phyloP scores from a whole-genome alignment of 1,140 invertebrate species.

The Paracyclopina nana region DNA sequence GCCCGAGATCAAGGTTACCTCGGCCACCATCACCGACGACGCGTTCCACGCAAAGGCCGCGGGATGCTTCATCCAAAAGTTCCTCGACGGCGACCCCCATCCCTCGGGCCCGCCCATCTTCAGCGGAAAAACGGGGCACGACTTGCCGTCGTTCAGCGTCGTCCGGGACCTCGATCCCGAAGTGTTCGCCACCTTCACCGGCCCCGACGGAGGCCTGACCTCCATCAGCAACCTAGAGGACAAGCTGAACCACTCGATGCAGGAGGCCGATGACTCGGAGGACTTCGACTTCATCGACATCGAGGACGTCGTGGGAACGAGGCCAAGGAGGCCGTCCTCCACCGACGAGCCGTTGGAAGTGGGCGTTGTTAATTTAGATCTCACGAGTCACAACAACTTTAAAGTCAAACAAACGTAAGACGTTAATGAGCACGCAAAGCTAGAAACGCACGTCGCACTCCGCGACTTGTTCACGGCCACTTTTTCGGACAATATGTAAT shows the following conservation, averaged over 20 bases:
- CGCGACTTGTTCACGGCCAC: no score
- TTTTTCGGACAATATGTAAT: no score
- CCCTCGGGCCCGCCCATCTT: neutral
- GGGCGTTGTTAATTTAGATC: no score
- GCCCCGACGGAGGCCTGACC: constrained; percentile 51
- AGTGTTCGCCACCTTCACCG: constrained; percentile 45
- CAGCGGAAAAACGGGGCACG: neutral
- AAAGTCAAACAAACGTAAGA: no score
- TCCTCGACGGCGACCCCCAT: neutral
- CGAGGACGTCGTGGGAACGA: no score
- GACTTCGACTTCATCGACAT: constrained; percentile 47
- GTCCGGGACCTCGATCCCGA: constrained; percentile 20
- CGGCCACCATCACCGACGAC: neutral
- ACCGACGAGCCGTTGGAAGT: no score
- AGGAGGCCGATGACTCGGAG: constrained; percentile 40
- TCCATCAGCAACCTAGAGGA: constrained; percentile 29
- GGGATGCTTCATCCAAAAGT: neutral
- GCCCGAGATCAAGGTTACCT: neutral
- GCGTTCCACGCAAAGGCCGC: neutral
- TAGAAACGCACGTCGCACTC: no score
- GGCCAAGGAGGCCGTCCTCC: no score
- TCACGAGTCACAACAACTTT: no score
- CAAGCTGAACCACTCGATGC: neutral
- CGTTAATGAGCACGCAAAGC: no score
- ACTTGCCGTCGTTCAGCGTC: neutral